Evolutionary conservation across 2,113 vertebrate species (phyloP).

Genomic region (Chlorodrepanis virens): DNA sequence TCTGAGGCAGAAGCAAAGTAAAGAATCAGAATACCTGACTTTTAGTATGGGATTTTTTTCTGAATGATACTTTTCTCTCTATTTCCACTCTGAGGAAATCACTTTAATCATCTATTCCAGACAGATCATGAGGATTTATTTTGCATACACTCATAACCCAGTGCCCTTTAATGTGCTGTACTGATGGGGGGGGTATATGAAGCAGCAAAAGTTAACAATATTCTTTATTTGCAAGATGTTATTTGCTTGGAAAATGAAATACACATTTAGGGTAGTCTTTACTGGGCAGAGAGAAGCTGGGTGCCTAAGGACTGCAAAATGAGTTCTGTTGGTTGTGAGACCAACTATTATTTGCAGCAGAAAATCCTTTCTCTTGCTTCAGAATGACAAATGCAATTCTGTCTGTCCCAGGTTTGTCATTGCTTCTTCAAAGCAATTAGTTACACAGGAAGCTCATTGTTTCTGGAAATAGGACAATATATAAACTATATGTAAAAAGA

Average conservation of each 20-base stretch:
- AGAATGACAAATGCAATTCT: slow-evolving; percentile 1
- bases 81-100: not conserved
- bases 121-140: slow-evolving; percentile 22
- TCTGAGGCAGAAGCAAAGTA: not conserved
- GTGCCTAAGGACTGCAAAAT: not conserved
- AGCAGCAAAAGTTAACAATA: not conserved
- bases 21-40: slow-evolving; percentile 14
- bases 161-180: not conserved
- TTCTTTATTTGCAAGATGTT: not conserved
- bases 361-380: not conserved
- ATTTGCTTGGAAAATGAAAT: slow-evolving; percentile 13
- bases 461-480: slow-evolving; percentile 4
- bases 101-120: slow-evolving; percentile 19
- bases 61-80: not conserved
- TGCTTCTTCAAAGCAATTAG: slow-evolving; percentile 44
- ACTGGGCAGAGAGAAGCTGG: not conserved
- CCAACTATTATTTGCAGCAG: slow-evolving; percentile 3
- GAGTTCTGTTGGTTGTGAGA: not conserved
- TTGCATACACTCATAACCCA: not conserved
- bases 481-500: slow-evolving; percentile 5
- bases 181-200: not conserved
- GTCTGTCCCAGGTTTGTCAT: not conserved
- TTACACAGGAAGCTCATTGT: not conserved
- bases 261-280: not conserved
- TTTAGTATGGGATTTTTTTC: slow-evolving; percentile 10